Base-by-base conservation (phyloP, 2,797 vertebrate genomes). In the Agapornis canus region DNA sequence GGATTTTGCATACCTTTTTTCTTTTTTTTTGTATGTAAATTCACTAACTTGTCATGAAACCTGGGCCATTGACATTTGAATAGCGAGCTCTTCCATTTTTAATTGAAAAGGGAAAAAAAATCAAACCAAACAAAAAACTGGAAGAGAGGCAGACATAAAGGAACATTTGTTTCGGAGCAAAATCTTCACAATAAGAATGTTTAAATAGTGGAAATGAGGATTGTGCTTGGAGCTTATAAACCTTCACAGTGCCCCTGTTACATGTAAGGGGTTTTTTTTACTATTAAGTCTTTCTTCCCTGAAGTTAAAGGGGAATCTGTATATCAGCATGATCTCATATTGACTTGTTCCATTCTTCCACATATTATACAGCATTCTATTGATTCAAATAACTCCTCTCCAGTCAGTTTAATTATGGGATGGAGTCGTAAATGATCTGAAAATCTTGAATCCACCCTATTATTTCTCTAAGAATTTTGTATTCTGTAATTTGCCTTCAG, bases 301-400 rank as follows among this genome's bases (percentile, higher is more conserved):
- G 42, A 72, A 49, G 5, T 43, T 66, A 79, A 79, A 85, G 20
- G 3, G 1, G 0, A 52, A 35, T 59, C 29, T 92, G 23, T 56
- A 19, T 43, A 71, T 22, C 31, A 81, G 8, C 3, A 4, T 45
- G 35, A 57, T 21, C 18, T 75, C 0, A 0, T 35, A 56, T 13
- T 65, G 17, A 65, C 43, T 59, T 73, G 5, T 43, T 40, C 3
- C 0, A 0, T 39, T 76, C 11, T 75, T 75, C 14, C 9, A 49
- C 3, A 4, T n/a, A 5, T 13, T 79, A 31, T 5, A 42, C 22
- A 52, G 3, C 10, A 16, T 54, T 82, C 75, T 43, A n/a, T 35
- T 70, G 13, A 57, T n/a, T 43, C 45, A 79, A 61, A 64, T 54
- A 88, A 45, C 12, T 56, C 8, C 11, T 65, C n/a, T 54, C 11